Evolutionary conservation across 2,888 invertebrate species (phyloP), one percentile per base, ranked within the genome.

Genomic region (Hololepta plana): DNA sequence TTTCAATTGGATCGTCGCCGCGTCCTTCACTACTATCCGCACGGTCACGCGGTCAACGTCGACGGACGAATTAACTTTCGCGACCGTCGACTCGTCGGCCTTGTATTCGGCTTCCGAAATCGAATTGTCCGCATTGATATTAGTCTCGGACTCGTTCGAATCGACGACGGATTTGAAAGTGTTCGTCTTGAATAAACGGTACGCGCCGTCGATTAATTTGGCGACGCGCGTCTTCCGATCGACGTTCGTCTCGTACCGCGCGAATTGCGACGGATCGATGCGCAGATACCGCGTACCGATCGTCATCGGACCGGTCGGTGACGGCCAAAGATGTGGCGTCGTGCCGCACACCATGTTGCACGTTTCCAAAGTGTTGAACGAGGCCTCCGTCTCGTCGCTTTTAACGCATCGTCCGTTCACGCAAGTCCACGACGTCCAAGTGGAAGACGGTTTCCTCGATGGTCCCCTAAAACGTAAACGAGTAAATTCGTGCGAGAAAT

Each of bases 371-470:
- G 75, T 72, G 12, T 51, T 48, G 34, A 59, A 54, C 4, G 54
- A 41, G 14, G 55, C 55, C 15, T 52, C 44, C 22, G 57, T 39
- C 2, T 53, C 56, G 32, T 58, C 51, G 22, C 44, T 45, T 15
- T 52, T 57, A 21, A 59, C 72, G 58, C 80, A 81, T 33, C 70
- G 64, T 36, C 71, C 66, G 21, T 60, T 57, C 25, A 70, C 65
- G 47, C 81, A 82, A 16, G 67, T 60, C 70, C 80, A 81, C n/a
- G n/a, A n/a, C 5, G 75, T 74, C 81, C 81, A 82, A 27, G n/a
- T n/a, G n/a, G n/a, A n/a, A n/a, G n/a, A n/a, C n/a, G n/a, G n/a
- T n/a, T n/a, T n/a, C n/a, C n/a, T n/a, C n/a, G n/a, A n/a, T n/a
- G n/a, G n/a, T n/a, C n/a, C n/a, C n/a, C n/a, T n/a, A n/a, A n/a